Conservation (phyloP, 2,888 invertebrate species). For the Lycophotia porphyrea region DNA sequence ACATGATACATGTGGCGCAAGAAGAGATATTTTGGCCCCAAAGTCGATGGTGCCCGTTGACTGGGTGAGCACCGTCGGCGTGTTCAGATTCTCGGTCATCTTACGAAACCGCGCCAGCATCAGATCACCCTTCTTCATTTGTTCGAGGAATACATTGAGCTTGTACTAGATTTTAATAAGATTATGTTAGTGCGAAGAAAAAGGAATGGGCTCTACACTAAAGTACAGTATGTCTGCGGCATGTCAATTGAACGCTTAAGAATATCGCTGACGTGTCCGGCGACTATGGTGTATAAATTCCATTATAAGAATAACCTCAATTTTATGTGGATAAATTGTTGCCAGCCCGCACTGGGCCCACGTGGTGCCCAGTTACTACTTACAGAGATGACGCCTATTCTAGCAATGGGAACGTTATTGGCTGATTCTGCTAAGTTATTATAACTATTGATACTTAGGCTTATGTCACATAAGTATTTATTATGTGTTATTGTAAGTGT, state of each 20-base stretch:
- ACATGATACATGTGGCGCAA: conserved; percentile 82
- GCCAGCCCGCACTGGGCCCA: not conserved
- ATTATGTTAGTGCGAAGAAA: not conserved
- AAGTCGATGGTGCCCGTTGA: conserved; percentile 80
- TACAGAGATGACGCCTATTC: not conserved
- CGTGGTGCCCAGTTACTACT: not conserved
- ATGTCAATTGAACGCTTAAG: not conserved
- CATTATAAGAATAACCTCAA: not conserved
- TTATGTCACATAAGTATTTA: not conserved
- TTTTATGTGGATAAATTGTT: not conserved
- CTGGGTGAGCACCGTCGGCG: conserved; percentile 80
- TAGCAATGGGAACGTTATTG: not conserved
- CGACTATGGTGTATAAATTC: not conserved
- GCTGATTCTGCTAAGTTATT: not conserved
- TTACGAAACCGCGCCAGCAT: conserved; percentile 85
- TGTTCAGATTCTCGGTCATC: conserved; percentile 83
- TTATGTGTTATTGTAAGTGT: not conserved
- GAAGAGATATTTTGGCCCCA: conserved; percentile 81
- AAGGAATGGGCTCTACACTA: not conserved
- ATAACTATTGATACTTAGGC: too few relatives aligned
- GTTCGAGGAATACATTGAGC: conserved; percentile 81
- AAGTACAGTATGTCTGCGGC: not conserved
- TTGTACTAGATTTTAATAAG: conserved; percentile 75
- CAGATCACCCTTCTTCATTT: conserved; percentile 86
- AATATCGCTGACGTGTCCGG: not conserved